Conservation (phyloP, 1,140 invertebrate genomes). For the Heliconius melpomene region DNA sequence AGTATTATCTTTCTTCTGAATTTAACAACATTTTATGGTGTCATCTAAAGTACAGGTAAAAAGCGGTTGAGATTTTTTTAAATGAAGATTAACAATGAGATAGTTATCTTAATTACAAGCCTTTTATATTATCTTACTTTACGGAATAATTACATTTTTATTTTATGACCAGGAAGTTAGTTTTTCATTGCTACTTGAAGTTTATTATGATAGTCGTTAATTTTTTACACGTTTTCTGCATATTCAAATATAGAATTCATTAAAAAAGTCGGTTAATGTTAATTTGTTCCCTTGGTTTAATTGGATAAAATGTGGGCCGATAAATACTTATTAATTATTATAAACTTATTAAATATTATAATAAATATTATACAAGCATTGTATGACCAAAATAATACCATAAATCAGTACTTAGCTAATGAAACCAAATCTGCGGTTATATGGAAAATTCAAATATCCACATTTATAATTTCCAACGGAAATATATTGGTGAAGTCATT, state of each 20-base stretch:
- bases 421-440: neutral
- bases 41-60: neutral
- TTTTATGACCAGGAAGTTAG: neutral
- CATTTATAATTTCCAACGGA: neutral
- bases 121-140: neutral
- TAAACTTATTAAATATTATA: no score
- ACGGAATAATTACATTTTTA: neutral
- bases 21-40: neutral
- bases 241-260: no score
- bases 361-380: no score
- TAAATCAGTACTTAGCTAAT: constrained; percentile 2
- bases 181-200: neutral
- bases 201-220: neutral
- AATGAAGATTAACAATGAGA: neutral
- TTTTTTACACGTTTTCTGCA: no score
- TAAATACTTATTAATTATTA: no score
- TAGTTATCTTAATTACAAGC: neutral
- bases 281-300: no score
- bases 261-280: no score
- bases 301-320: no score
- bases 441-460: neutral
- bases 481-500: neutral
- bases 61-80: neutral
- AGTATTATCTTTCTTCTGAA: neutral
- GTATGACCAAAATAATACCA: neutral